These are phyloP conservation scores for Drosophila oshimai DNA, from an alignment of 1,140 invertebrate species.

Conservation along the genomic window DNA sequence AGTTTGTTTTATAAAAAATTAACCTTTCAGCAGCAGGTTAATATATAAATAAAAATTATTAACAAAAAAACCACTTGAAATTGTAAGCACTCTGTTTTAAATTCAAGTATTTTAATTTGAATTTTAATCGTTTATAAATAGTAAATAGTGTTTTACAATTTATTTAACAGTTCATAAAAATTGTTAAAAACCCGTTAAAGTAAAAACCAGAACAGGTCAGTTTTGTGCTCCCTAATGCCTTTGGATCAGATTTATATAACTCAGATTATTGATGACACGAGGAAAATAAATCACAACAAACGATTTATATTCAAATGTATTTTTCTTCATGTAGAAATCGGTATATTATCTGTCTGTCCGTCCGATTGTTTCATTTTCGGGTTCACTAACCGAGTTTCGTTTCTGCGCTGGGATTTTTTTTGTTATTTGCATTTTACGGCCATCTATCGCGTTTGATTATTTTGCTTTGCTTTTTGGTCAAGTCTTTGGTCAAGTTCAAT, in stretches of 20 bases:
- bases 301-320: background rate
- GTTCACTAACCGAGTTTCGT: conserved; percentile 41
- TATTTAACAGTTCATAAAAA: background rate
- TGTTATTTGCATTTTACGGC: conserved; percentile 59
- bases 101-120: no score
- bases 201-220: background rate
- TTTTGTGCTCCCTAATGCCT: background rate
- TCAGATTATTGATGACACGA: background rate
- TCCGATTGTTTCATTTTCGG: background rate
- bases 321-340: background rate
- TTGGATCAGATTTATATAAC: background rate
- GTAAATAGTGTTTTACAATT: no score
- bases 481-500: conserved; percentile 66
- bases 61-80: no score
- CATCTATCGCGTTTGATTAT: conserved; percentile 29
- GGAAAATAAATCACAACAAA: conserved; percentile 8
- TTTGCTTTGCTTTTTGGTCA: conserved; percentile 23
- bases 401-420: conserved; percentile 19
- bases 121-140: no score
- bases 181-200: no score
- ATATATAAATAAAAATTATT: background rate
- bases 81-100: no score
- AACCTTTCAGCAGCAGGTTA: no score
- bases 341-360: background rate
- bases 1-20: background rate